These are phyloP conservation scores for Urocitellus parryii DNA, from an alignment of 2,113 vertebrate genomes.

Conservation along the genomic window DNA sequence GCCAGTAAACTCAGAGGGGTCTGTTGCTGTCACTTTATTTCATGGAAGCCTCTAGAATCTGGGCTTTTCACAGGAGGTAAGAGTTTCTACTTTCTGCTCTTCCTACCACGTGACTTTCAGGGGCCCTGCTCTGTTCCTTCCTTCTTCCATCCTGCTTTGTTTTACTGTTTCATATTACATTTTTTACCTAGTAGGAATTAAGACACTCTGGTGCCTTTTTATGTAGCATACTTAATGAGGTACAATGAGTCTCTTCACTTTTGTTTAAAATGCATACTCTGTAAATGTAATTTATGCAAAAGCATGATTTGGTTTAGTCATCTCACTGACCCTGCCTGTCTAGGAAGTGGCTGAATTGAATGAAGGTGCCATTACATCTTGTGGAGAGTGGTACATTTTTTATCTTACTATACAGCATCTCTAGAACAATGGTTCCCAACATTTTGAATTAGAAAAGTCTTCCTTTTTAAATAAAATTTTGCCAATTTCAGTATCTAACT, in stretches of 20 bases:
- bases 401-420: background rate
- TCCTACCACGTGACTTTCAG: background rate
- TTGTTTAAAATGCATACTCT: slow-evolving; percentile 27
- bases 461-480: background rate
- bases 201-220: background rate
- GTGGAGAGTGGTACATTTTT: background rate
- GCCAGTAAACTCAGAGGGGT: background rate
- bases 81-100: background rate
- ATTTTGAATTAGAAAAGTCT: background rate
- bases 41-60: background rate
- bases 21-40: background rate
- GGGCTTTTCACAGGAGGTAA: background rate
- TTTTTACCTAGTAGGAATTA: background rate
- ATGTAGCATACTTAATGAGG: background rate
- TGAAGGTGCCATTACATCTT: background rate
- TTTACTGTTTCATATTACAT: slow-evolving; percentile 1
- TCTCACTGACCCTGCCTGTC: background rate
- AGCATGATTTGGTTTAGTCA: slow-evolving; percentile 1
- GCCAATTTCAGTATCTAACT: background rate
- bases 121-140: background rate
- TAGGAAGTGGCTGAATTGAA: background rate
- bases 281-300: background rate
- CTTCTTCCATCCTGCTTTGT: background rate
- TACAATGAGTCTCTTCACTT: background rate
- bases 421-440: background rate